Percentiles rank a stretch among this genome's conserved stretches.
Evolutionary conservation across 2,113 vertebrate species (phyloP).

Genomic region (Bubo bubo): DNA sequence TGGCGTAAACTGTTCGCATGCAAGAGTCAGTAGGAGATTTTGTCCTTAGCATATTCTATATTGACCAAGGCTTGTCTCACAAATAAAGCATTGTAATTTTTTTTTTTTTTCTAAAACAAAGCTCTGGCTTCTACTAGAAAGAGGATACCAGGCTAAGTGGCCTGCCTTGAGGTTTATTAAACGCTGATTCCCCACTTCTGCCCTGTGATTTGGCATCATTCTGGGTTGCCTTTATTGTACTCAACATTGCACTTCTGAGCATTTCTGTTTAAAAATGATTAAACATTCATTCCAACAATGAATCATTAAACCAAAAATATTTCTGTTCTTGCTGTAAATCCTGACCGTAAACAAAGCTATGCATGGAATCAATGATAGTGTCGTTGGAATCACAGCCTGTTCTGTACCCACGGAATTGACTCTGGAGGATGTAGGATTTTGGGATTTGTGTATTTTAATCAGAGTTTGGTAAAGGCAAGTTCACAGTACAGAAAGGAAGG

Average conservation of each 20-base stretch:
- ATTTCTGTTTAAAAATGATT: conserved; percentile 9
- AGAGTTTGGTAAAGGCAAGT: background rate
- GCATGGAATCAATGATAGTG: background rate
- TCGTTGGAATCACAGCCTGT: background rate
- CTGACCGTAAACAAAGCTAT: background rate
- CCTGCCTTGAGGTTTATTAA: background rate
- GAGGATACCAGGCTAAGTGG: background rate
- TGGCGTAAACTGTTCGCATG: background rate
- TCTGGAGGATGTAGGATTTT: background rate
- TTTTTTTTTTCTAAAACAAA: background rate
- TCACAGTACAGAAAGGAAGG: background rate
- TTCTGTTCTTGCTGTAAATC: conserved; percentile 10
- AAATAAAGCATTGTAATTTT: background rate
- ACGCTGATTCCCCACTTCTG: background rate
- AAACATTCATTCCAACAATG: background rate
- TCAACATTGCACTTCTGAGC: background rate
- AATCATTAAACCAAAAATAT: background rate
- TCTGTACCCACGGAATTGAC: background rate
- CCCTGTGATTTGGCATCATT: background rate
- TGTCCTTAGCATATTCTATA: background rate
- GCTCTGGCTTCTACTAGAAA: background rate
- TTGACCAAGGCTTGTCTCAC: background rate
- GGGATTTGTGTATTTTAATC: background rate
- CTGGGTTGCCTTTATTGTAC: background rate
- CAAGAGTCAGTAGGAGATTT: background rate